A percentile compares a stretch with the other conserved stretches of the same genome.
These are phyloP conservation scores for Drosophila littoralis DNA, from an alignment of 1,140 invertebrate species.

Conservation along the genomic window DNA sequence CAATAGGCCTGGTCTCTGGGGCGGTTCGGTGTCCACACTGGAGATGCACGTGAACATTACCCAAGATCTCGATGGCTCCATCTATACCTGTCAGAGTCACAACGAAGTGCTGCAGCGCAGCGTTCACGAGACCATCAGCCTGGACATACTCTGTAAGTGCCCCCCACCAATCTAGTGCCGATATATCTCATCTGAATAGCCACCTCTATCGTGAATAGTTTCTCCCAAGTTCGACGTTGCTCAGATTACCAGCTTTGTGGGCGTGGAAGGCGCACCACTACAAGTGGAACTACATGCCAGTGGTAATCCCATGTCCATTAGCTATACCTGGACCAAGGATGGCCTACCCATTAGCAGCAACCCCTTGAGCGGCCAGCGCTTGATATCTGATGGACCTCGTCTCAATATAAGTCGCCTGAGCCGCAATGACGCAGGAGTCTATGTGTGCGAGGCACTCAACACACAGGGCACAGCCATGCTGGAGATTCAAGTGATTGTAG, in stretches of 20 bases:
- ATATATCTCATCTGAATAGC: not conserved
- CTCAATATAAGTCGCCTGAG: slow-evolving; percentile 93
- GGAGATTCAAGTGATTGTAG: slow-evolving; percentile 93
- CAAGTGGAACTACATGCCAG: slow-evolving; percentile 91
- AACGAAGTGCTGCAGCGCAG: slow-evolving; percentile 92
- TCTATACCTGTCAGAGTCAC: slow-evolving; percentile 96
- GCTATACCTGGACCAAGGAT: slow-evolving; percentile 95
- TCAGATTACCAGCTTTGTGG: slow-evolving; percentile 87
- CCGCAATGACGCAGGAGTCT: slow-evolving; percentile 93
- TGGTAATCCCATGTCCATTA: slow-evolving; percentile 93
- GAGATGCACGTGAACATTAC: slow-evolving; percentile 93
- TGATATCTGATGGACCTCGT: slow-evolving; percentile 91
- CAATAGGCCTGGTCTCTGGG: slow-evolving; percentile 89
- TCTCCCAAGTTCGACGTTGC: slow-evolving; percentile 89
- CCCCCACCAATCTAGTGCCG: not conserved
- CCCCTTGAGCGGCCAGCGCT: slow-evolving; percentile 85
- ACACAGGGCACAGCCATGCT: slow-evolving; percentile 92
- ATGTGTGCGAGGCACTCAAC: slow-evolving; percentile 95
- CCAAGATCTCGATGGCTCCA: slow-evolving; percentile 92
- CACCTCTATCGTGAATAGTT: slow-evolving; percentile 85
- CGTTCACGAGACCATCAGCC: slow-evolving; percentile 93
- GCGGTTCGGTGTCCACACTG: slow-evolving; percentile 92
- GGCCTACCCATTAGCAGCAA: slow-evolving; percentile 87
- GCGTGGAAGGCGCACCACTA: slow-evolving; percentile 93
- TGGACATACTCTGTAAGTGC: slow-evolving; percentile 95